Percentiles rank a stretch among this genome's conserved stretches.
These are phyloP conservation scores for Pyrrhosoma nymphula DNA, from an alignment of 2,888 invertebrate species.

Conservation along the genomic window DNA sequence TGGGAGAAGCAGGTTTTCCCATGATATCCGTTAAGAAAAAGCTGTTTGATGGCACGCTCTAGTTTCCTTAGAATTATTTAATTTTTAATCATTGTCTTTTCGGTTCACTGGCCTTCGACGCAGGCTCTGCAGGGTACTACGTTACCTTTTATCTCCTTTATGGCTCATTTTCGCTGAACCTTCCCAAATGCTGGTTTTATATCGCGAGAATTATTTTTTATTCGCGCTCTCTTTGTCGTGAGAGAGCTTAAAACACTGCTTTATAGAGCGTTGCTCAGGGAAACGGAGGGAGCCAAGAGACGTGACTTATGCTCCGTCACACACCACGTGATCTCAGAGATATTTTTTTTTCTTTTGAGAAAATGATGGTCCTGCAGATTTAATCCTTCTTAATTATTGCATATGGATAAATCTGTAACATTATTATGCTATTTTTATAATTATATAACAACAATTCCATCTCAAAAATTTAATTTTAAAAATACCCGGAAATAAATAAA, in stretches of 20 bases:
- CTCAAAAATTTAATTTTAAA: too few relatives aligned
- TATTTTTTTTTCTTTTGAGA: too few relatives aligned
- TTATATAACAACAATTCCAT: too few relatives aligned
- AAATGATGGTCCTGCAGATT: too few relatives aligned
- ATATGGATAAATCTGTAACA: too few relatives aligned
- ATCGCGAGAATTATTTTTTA: not conserved
- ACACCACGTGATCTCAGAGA: not conserved
- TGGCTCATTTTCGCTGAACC: constrained; percentile 15
- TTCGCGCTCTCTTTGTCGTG: not conserved
- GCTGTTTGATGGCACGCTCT: not conserved
- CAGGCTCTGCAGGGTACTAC: not conserved
- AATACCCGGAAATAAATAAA: too few relatives aligned
- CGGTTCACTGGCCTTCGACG: not conserved
- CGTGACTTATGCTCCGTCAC: not conserved
- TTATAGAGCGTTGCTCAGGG: not conserved
- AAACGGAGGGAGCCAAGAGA: not conserved
- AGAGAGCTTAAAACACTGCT: not conserved
- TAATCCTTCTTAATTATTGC: too few relatives aligned
- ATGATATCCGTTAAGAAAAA: too few relatives aligned
- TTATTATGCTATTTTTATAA: too few relatives aligned
- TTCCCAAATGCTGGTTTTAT: not conserved
- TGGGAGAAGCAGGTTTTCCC: too few relatives aligned
- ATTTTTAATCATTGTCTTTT: not conserved
- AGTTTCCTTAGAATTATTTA: not conserved
- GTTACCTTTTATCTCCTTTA: not conserved